A percentile compares a stretch with the other conserved stretches of the same genome.
These are phyloP conservation scores for Coenonympha glycerion DNA, from an alignment of 2,888 invertebrate genomes.

Conservation along the genomic window DNA sequence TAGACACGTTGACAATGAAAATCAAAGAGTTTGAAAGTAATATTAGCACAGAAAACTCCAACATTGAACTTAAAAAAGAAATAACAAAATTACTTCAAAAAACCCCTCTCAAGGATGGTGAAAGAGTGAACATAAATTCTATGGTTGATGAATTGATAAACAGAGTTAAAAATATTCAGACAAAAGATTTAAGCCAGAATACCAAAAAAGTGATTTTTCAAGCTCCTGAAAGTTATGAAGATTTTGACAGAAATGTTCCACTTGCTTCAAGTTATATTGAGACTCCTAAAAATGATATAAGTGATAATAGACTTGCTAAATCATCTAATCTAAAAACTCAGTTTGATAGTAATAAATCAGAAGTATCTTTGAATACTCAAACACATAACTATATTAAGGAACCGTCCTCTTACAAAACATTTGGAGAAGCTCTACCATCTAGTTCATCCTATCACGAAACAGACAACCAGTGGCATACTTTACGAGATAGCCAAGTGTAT, in stretches of 20 bases:
- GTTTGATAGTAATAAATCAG: too few species aligned
- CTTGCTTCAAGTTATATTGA: conserved; percentile 26
- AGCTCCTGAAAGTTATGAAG: conserved; percentile 27
- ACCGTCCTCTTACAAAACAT: conserved; percentile 15
- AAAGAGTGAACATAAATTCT: conserved; percentile 37
- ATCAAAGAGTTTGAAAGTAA: conserved; percentile 41
- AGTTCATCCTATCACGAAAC: conserved; percentile 14
- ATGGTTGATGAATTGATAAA: conserved; percentile 41
- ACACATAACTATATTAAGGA: conserved; percentile 6
- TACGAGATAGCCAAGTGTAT: conserved; percentile 13
- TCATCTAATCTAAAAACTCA: conserved; percentile 5
- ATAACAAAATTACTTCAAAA: conserved; percentile 39
- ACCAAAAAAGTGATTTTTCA: conserved; percentile 23
- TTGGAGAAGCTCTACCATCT: conserved; percentile 11
- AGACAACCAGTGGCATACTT: conserved; percentile 21
- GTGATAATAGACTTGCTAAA: conserved; percentile 11
- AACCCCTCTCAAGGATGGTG: conserved; percentile 29
- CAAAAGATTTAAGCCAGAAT: conserved; percentile 10
- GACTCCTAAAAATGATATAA: neutral
- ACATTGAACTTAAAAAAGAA: conserved; percentile 37
- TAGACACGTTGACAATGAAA: conserved; percentile 44
- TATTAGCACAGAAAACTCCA: conserved; percentile 27
- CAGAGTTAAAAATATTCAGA: conserved; percentile 34
- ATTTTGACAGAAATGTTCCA: conserved; percentile 33
- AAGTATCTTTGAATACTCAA: too few species aligned